phyloP scores from a whole-genome alignment of 2,888 invertebrate genomes.

The Athalia rosae region DNA sequence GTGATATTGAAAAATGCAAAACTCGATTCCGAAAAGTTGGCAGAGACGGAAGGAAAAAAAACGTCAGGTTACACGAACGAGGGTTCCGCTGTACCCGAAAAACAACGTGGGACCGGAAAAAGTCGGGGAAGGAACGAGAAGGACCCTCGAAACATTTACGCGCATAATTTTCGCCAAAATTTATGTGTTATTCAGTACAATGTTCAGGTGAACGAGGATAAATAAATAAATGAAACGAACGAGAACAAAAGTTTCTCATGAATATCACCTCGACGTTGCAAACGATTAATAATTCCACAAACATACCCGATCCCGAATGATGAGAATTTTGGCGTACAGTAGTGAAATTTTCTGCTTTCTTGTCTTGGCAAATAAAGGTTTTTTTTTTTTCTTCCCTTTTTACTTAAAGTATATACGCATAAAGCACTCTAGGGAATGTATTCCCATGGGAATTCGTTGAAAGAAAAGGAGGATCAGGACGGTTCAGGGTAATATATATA shows the following conservation, averaged over 20 bases:
- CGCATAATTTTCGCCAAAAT: too few relatives aligned
- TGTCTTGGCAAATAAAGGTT: background rate
- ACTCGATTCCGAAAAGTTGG: background rate
- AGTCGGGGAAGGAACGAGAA: background rate
- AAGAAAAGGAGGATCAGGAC: background rate
- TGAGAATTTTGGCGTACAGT: too few relatives aligned
- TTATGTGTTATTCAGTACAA: too few relatives aligned
- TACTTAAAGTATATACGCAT: conserved; percentile 18
- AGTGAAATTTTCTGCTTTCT: background rate
- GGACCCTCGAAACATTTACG: background rate
- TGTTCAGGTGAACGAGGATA: background rate
- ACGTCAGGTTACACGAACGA: too few relatives aligned
- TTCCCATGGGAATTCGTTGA: conserved; percentile 4
- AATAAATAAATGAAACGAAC: background rate
- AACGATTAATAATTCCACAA: too few relatives aligned
- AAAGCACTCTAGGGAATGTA: conserved; percentile 39
- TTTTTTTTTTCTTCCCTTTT: background rate
- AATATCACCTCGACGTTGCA: too few relatives aligned
- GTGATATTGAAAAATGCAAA: conserved; percentile 5
- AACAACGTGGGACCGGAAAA: background rate
- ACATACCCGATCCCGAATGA: too few relatives aligned
- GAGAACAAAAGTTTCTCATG: too few relatives aligned
- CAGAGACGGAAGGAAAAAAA: background rate
- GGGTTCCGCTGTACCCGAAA: too few relatives aligned
- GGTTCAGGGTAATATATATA: conserved; percentile 6